These are phyloP conservation scores for Chlorocebus sabaeus DNA, from an alignment of 2,113 vertebrate genomes.

Conservation along the genomic window DNA sequence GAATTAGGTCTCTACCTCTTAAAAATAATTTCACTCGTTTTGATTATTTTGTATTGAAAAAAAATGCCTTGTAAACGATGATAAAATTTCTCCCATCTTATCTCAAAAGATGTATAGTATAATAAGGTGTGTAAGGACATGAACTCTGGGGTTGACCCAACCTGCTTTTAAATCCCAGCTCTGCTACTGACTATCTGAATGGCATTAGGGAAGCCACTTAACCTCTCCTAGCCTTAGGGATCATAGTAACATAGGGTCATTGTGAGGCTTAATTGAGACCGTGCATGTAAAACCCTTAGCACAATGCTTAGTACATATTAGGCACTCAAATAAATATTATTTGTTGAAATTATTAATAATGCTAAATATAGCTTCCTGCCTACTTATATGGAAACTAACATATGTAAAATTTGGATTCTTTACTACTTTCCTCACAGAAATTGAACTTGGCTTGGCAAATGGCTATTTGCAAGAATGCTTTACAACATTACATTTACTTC, in stretches of 20 bases:
- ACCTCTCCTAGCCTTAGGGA: neutral
- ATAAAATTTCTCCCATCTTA: slow-evolving; percentile 19
- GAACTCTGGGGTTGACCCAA: neutral
- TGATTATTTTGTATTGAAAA: slow-evolving; percentile 40
- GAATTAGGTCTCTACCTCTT: neutral
- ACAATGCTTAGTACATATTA: slow-evolving; percentile 21
- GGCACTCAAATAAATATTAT: neutral
- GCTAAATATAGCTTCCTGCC: neutral
- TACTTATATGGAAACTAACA: slow-evolving; percentile 27
- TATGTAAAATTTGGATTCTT: slow-evolving; percentile 34
- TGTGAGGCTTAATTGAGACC: slow-evolving; percentile 14
- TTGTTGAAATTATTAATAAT: slow-evolving; percentile 36
- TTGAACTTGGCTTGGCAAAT: slow-evolving; percentile 26
- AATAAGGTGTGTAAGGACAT: slow-evolving; percentile 6
- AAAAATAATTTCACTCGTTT: slow-evolving; percentile 43
- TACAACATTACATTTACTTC: slow-evolving; percentile 32
- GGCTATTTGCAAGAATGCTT: slow-evolving; percentile 28
- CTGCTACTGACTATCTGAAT: neutral
- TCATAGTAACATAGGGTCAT: slow-evolving; percentile 17
- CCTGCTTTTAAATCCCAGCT: slow-evolving; percentile 13
- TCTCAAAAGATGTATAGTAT: slow-evolving; percentile 20
- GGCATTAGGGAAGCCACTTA: slow-evolving; percentile 1
- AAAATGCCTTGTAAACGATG: slow-evolving; percentile 28
- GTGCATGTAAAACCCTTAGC: neutral
- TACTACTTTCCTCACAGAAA: slow-evolving; percentile 25